phyloP scores from a whole-genome alignment of 2,888 invertebrate genomes.

The Chironomus riparius region DNA sequence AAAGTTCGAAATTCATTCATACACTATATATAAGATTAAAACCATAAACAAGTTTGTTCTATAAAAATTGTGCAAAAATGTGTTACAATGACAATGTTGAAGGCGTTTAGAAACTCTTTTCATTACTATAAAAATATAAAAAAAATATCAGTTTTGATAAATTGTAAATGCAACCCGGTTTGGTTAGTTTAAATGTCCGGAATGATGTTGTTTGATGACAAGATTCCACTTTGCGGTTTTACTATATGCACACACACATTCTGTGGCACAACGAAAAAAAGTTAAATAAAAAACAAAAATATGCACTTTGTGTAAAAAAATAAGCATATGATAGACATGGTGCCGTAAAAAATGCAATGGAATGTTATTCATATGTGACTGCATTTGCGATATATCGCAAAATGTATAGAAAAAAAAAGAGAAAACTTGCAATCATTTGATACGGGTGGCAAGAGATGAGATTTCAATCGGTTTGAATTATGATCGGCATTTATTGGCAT shows the following conservation, averaged over 20 bases:
- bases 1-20: too few relatives aligned
- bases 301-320: too few relatives aligned
- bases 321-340: not conserved
- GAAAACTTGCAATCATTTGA: constrained; percentile 23
- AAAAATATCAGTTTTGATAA: not conserved
- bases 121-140: not conserved
- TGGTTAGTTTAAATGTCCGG: not conserved
- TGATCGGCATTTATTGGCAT: constrained; percentile 17
- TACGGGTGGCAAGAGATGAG: constrained; percentile 23
- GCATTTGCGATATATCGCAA: not conserved
- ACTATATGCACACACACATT: too few relatives aligned
- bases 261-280: too few relatives aligned
- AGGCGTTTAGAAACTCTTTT: not conserved
- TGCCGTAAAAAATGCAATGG: constrained; percentile 12
- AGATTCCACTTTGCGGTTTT: not conserved
- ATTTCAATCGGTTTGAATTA: constrained; percentile 18
- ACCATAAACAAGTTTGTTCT: too few relatives aligned
- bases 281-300: too few relatives aligned
- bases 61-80: not conserved
- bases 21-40: too few relatives aligned
- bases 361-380: not conserved
- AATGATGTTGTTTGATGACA: not conserved
- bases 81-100: not conserved
- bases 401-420: not conserved
- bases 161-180: not conserved